A percentile compares a stretch with the other conserved stretches of the same genome.
Evolutionary conservation across 2,113 vertebrate species (phyloP).

Genomic region (Notarius quadriscutis): DNA sequence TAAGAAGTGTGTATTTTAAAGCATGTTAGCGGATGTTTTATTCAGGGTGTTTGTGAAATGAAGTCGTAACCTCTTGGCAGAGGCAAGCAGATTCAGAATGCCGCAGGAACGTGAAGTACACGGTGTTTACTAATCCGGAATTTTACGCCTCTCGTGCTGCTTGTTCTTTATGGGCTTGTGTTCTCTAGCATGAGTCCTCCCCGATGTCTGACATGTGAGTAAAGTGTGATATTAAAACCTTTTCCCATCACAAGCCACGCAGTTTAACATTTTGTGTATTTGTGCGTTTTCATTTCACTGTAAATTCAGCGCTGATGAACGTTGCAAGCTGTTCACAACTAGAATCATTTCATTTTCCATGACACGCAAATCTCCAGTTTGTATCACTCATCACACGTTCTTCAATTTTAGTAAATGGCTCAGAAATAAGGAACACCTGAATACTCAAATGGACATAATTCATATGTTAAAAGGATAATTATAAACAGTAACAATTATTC

Average conservation of each 20-base stretch:
- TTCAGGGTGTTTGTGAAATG: not conserved
- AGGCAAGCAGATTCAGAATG: not conserved
- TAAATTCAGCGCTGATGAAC: not conserved
- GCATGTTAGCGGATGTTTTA: not conserved
- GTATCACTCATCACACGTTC: not conserved
- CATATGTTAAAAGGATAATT: too few relatives aligned
- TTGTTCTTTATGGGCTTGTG: not conserved
- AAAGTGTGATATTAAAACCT: constrained; percentile 31
- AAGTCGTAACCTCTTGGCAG: not conserved
- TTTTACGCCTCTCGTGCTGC: not conserved
- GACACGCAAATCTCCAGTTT: not conserved
- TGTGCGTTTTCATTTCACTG: not conserved
- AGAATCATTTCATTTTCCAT: not conserved
- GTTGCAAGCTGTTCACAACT: not conserved
- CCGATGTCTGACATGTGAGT: not conserved
- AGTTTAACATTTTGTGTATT: not conserved
- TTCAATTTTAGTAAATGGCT: too few relatives aligned
- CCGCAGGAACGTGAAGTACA: not conserved
- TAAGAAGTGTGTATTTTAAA: not conserved
- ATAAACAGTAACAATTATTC: too few relatives aligned
- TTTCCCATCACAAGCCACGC: constrained; percentile 4
- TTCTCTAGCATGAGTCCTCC: not conserved
- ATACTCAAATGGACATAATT: too few relatives aligned
- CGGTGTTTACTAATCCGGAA: not conserved
- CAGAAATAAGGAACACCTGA: too few relatives aligned